These are phyloP conservation scores for Nasonia giraulti DNA, from an alignment of 1,140 invertebrate species.

Conservation along the genomic window DNA sequence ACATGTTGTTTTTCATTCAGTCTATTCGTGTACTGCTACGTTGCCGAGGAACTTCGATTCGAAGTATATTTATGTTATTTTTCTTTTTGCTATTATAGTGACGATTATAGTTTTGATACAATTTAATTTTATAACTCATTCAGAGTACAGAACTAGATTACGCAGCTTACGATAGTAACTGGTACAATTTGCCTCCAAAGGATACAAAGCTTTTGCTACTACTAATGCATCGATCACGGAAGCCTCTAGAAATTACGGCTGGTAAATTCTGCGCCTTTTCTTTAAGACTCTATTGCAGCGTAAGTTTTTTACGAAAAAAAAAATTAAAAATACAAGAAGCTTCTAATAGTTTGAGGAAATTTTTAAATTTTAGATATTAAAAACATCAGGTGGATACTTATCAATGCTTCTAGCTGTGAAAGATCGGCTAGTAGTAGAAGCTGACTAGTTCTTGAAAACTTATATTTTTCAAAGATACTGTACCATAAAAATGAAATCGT, in stretches of 20 bases:
- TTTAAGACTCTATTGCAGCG: slow-evolving; percentile 20
- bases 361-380: slow-evolving; percentile 54
- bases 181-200: slow-evolving; percentile 35
- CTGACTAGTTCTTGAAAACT: slow-evolving; percentile 63
- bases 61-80: not conserved
- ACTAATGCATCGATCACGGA: slow-evolving; percentile 31
- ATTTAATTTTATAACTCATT: not conserved
- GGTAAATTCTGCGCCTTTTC: slow-evolving; percentile 43
- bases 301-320: slow-evolving; percentile 1
- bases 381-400: slow-evolving; percentile 59
- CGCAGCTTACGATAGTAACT: slow-evolving; percentile 40
- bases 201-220: slow-evolving; percentile 33
- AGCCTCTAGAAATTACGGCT: slow-evolving; percentile 44
- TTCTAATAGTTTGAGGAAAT: not conserved
- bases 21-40: slow-evolving; percentile 45
- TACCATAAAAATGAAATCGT: too few species aligned
- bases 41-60: slow-evolving; percentile 29
- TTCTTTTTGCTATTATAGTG: not conserved
- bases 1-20: slow-evolving; percentile 34
- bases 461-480: too few species aligned
- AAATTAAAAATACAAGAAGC: not conserved
- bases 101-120: not conserved
- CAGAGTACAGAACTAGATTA: slow-evolving; percentile 33
- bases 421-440: slow-evolving; percentile 52
- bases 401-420: slow-evolving; percentile 47